Base-by-base conservation (phyloP, 2,113 vertebrate species). In the Misgurnus anguillicaudatus region DNA sequence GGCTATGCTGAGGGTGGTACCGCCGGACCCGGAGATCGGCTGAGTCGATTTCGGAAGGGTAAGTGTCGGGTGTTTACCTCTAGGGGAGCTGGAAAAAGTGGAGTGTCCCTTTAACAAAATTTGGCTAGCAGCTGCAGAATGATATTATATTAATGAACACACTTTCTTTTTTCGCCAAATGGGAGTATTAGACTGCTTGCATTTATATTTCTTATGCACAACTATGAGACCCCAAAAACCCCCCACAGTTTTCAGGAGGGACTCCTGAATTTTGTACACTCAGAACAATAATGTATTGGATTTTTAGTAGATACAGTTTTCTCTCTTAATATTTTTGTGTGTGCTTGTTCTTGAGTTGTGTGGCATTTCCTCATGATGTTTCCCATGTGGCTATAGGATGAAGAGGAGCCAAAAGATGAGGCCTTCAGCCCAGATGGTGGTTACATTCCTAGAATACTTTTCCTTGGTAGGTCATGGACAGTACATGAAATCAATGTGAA, bases 361-460 rank as follows among this genome's bases (percentile, higher is more conserved):
- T 31, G 1, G 31, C 74, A 53, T 66, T 19, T 38, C 38, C 31
- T 51, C 3, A 19, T 58, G 55, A 47, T 61, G 65, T 73, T 11
- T 74, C 81, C 19, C 53, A 9, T 75, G 31, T 79, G 72, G 81
- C n/a, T 63, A 69, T 86, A 99, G 97, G 98, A 98, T 88, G 97
- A 98, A 82, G 98, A 99, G 83, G 98, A 99, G 75, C 97, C 98
- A 2, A 98, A 95, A 84, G 97, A 98, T 78, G 94, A 96, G 47
- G 88, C 92, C 77, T 98, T 95, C 85, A 98, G 93, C 80, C 97
- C 97, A 6, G 98, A 99, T 82, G 97, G 98, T 7, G 95, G 96
- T 80, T 99, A 99, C 85, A 98, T 99, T 91, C 98, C 98, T 75
- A 94, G 98, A 87, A 99, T 99, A 86, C 92, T 99, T 81, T 99